Evolutionary conservation across 1,140 invertebrate genomes (phyloP).

Genomic region (Anoplophora glabripennis): DNA sequence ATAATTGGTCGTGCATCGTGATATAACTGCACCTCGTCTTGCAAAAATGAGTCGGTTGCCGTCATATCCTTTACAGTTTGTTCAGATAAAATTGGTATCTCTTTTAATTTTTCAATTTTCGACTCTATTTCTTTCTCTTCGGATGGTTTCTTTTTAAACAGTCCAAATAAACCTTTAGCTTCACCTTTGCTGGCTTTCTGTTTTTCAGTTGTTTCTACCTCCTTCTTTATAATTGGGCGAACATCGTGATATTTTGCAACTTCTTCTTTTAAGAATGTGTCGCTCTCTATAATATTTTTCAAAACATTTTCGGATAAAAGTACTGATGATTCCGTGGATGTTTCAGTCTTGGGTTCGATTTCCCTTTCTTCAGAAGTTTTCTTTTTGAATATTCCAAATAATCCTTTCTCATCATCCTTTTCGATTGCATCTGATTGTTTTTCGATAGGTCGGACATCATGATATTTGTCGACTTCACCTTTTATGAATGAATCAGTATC

Average conservation of each 20-base stretch:
- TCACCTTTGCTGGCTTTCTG: constrained; percentile 12
- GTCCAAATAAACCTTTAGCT: constrained; percentile 7
- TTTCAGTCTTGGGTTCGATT: constrained; percentile 16
- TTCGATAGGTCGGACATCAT: constrained; percentile 19
- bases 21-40: constrained; percentile 32
- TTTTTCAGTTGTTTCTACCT: constrained; percentile 1
- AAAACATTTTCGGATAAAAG: constrained; percentile 12
- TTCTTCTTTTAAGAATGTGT: constrained; percentile 27
- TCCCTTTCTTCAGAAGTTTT: constrained; percentile 19
- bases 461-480: constrained; percentile 24
- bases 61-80: constrained; percentile 31
- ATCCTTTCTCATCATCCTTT: constrained; percentile 13
- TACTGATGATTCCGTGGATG: not conserved
- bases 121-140: not conserved
- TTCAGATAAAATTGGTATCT: constrained; percentile 24
- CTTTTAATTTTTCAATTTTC: constrained; percentile 9
- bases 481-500: constrained; percentile 21
- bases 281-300: constrained; percentile 15
- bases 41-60: constrained; percentile 29
- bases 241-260: constrained; percentile 23
- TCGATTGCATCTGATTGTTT: not conserved
- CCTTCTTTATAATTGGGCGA: not conserved
- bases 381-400: too few species aligned
- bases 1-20: constrained; percentile 26
- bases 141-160: constrained; percentile 10